phyloP scores from a whole-genome alignment of 1,140 invertebrate species.

The Drosophila rufa region DNA sequence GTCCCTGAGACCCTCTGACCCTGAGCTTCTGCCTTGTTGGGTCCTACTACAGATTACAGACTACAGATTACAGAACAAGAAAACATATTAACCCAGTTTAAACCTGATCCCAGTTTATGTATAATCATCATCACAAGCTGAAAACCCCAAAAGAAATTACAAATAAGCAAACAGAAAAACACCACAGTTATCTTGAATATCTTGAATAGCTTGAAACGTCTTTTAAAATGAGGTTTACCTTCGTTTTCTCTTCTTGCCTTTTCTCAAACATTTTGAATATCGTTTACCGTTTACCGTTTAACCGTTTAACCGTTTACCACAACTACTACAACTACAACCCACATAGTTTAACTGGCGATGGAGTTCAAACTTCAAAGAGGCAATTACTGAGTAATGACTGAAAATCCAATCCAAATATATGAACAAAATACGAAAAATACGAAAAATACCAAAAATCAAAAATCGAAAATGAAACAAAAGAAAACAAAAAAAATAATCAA shows the following conservation, averaged over 20 bases:
- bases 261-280: conserved; percentile 82
- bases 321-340: conserved; percentile 71
- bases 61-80: no score
- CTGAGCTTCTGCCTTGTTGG: conserved; percentile 42
- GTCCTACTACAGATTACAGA: conserved; percentile 10
- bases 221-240: conserved; percentile 81
- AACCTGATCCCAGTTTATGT: background rate
- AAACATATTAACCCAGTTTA: background rate
- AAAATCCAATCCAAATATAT: conserved; percentile 67
- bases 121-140: conserved; percentile 23
- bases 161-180: conserved; percentile 31
- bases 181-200: conserved; percentile 52
- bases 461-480: conserved; percentile 46
- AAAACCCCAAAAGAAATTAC: conserved; percentile 12
- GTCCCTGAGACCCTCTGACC: background rate
- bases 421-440: conserved; percentile 13
- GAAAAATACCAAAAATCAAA: conserved; percentile 38
- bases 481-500: conserved; percentile 42
- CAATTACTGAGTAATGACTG: conserved; percentile 91
- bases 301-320: conserved; percentile 23
- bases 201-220: conserved; percentile 55
- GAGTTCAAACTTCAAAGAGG: conserved; percentile 97
- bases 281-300: conserved; percentile 53
- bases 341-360: conserved; percentile 96
- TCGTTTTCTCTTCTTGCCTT: conserved; percentile 81